Base-by-base conservation (phyloP, 1,140 invertebrate genomes). In the Neocloeon triangulifer region DNA sequence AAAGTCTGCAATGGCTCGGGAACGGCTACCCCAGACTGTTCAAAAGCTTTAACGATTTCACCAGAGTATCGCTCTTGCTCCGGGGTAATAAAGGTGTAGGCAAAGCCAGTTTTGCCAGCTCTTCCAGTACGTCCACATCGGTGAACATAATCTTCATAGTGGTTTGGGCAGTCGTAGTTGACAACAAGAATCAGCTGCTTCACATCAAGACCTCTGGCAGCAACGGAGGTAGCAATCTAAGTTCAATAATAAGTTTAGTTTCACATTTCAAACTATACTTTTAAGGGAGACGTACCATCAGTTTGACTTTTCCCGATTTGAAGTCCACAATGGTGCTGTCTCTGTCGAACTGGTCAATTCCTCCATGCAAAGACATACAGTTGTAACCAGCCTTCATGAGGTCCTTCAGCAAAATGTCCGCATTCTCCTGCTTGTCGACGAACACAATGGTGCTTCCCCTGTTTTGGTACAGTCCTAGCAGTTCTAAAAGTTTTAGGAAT, bases 71-170 rank as follows among this genome's bases (percentile, higher is more conserved):
- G 61, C 17, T 80, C 80, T 52, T 98, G 91, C 34, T 97, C 91
- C 0, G 75, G 72, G 0, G 92, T 94, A 7, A 99, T 69, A 47
- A 99, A 98, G 0, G 95, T 99, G 54, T 84, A 97, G 0, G 94
- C 89, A 47, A 44, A 65, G 13, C 95, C 95, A 53, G 95, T 94
- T 47, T 96, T 97, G 3, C 95, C 95, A 16, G 95, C 95, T 28
- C 95, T 59, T 2, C 79, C 80, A 0, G 80, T 85, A 27, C 80
- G 64, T 25, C 94, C 94, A 56, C 89, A 96, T 45, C 95, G 62
- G 53, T 99, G 95, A 7, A 99, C 94, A 55, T 99, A 99, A 57
- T 99, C 95, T 59, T 99, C 95, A 50, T 98, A 98, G 56, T 99
- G 95, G 61, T 99, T 99, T 0, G 95, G 95, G 50, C 91, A 96